Percentiles rank a stretch among this genome's conserved stretches.
Conservation (phyloP, 2,797 vertebrate genomes). For the Melopsittacus undulatus region DNA sequence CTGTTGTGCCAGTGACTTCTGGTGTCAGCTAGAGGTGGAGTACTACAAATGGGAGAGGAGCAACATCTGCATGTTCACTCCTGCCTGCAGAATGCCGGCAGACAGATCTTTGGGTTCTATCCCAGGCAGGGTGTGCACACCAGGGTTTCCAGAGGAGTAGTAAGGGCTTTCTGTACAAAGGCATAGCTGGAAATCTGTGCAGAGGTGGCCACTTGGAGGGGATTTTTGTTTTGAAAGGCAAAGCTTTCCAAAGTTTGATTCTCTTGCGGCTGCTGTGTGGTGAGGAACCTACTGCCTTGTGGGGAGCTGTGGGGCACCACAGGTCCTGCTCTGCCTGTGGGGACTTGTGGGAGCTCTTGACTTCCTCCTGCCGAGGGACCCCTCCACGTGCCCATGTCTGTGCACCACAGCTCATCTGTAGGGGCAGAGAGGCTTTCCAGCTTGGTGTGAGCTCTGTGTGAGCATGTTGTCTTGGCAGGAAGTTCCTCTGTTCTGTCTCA, state of each 20-base stretch:
- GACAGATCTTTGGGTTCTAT: background rate
- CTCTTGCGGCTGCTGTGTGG: background rate
- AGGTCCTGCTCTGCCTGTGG: background rate
- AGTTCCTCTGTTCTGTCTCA: background rate
- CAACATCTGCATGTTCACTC: rapidly evolving
- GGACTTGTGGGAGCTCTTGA: background rate
- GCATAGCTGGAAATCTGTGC: background rate
- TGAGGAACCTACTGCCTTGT: background rate
- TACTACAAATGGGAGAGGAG: background rate
- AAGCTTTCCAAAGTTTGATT: background rate
- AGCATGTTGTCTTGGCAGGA: background rate
- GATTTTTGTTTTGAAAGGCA: background rate
- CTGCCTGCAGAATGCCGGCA: rapidly evolving
- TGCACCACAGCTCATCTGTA: background rate
- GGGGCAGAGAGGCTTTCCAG: background rate
- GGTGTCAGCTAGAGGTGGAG: background rate
- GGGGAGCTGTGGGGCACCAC: rapidly evolving
- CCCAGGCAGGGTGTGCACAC: no score
- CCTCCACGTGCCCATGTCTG: rapidly evolving
- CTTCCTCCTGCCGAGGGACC: background rate
- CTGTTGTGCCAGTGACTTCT: background rate
- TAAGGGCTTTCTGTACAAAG: background rate
- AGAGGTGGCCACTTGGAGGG: background rate
- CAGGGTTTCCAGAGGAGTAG: background rate
- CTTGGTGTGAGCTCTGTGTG: background rate